phyloP scores from a whole-genome alignment of 64 coral and sea anemone genomes.

The Stichodactyla helianthus region DNA sequence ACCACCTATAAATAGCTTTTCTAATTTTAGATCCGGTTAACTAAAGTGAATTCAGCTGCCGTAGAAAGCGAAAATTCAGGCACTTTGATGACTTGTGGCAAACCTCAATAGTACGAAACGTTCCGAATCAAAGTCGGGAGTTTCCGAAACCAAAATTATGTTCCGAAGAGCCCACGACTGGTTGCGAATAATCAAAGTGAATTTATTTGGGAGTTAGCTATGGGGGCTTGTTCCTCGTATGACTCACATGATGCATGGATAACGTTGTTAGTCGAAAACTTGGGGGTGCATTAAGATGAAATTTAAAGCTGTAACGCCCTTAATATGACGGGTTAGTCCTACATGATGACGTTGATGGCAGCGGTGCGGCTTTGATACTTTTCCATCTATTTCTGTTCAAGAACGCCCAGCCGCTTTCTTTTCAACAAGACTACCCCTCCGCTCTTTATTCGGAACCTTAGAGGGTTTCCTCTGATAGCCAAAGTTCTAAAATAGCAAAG shows the following conservation, averaged over 20 bases:
- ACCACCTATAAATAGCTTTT: constrained; percentile 38
- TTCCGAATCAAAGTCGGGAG: background rate
- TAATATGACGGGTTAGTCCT: too few species aligned
- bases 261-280: background rate
- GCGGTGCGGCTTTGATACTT: background rate
- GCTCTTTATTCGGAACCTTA: background rate
- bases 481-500: constrained; percentile 14
- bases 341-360: background rate
- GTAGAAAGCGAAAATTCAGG: constrained; percentile 24
- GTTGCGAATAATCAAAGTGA: background rate
- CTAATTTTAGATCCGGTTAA: constrained; percentile 49
- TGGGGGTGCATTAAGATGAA: background rate
- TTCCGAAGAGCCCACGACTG: constrained; percentile 11
- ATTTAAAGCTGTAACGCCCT: background rate
- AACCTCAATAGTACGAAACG: background rate
- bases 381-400: background rate
- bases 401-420: background rate
- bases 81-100: background rate
- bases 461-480: constrained; percentile 17
- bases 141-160: constrained; percentile 3
- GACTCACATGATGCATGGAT: background rate
- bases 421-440: background rate
- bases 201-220: background rate
- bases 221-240: background rate
- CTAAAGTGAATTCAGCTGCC: constrained; percentile 38